phyloP scores from a whole-genome alignment of 2,113 vertebrate species.

The Donacobius atricapilla region DNA sequence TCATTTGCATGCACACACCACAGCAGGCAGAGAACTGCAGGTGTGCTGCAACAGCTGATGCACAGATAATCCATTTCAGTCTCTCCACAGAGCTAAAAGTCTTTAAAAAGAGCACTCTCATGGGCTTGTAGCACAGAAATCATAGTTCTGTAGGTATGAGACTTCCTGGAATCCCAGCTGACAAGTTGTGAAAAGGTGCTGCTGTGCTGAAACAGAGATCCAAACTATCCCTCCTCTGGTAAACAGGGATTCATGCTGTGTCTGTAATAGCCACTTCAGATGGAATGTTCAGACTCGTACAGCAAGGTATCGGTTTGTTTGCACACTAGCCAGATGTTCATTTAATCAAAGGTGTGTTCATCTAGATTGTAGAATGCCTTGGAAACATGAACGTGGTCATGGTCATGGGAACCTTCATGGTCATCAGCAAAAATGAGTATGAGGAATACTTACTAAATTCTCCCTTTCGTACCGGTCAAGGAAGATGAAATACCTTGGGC shows the following conservation, averaged over 20 bases:
- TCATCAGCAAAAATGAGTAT: background rate
- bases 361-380: background rate
- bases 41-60: accelerated
- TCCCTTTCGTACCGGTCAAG: background rate
- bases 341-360: background rate
- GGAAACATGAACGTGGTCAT: background rate
- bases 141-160: background rate
- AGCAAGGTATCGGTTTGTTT: background rate
- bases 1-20: background rate
- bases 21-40: background rate
- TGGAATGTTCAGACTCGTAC: accelerated
- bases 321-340: background rate
- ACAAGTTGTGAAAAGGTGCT: background rate
- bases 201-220: background rate
- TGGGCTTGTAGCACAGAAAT: background rate
- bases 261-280: background rate
- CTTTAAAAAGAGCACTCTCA: accelerated
- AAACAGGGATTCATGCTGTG: background rate
- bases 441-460: background rate
- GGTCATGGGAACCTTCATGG: background rate
- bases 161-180: background rate
- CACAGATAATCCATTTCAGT: background rate
- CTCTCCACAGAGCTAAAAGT: background rate
- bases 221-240: background rate
- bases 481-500: background rate